Evolutionary conservation across 2,888 invertebrate species (phyloP).

Genomic region (Temnothorax unifasciatus): DNA sequence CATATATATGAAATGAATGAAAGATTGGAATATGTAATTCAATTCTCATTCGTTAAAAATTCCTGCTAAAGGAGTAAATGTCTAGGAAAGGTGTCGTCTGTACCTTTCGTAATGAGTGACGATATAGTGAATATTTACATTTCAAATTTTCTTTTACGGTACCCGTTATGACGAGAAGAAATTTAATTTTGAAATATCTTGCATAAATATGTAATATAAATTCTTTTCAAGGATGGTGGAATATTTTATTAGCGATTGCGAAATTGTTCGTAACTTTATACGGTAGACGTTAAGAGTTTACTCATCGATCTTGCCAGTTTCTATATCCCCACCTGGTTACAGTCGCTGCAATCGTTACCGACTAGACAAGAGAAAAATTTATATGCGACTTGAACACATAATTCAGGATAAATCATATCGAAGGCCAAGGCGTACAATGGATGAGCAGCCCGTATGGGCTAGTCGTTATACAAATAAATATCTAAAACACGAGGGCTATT

Average conservation of each 20-base stretch:
- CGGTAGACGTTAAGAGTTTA: background rate
- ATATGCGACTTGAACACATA: slow-evolving; percentile 21
- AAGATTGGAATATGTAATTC: slow-evolving; percentile 1
- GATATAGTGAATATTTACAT: slow-evolving; percentile 7
- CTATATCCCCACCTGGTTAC: no score
- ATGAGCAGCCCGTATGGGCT: slow-evolving; percentile 10
- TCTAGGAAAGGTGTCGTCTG: background rate
- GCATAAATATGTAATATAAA: slow-evolving; percentile 21
- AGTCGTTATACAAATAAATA: slow-evolving; percentile 35
- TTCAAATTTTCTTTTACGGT: background rate
- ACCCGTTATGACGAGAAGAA: background rate
- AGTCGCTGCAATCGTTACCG: slow-evolving; percentile 5
- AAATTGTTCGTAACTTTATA: slow-evolving; percentile 14
- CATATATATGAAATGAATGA: background rate
- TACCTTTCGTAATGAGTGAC: background rate
- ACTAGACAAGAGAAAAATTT: slow-evolving; percentile 19
- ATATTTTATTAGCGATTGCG: background rate
- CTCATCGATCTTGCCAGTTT: background rate
- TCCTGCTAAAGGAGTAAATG: background rate
- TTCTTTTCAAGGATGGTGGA: slow-evolving; percentile 10
- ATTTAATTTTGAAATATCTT: slow-evolving; percentile 25
- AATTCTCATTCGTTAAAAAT: background rate
- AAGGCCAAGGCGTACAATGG: slow-evolving; percentile 1
- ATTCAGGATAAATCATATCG: slow-evolving; percentile 41
- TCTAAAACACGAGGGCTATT: slow-evolving; percentile 26